These are phyloP conservation scores for Pachyramphus minor DNA, from an alignment of 2,113 vertebrate genomes.

Conservation along the genomic window DNA sequence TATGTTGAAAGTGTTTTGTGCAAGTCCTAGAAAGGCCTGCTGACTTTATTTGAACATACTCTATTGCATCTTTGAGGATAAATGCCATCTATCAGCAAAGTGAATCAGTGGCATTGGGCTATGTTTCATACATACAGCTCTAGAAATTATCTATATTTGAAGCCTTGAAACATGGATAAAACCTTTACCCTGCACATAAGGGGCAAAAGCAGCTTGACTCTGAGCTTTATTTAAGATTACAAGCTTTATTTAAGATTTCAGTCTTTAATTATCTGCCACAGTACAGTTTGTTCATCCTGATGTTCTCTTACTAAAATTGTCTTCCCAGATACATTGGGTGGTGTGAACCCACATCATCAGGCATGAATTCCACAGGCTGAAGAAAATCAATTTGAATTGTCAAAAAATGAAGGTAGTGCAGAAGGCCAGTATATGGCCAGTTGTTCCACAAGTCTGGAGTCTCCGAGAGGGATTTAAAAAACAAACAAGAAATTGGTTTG, in stretches of 20 bases:
- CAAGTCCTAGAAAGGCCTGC: neutral
- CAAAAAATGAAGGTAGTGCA: neutral
- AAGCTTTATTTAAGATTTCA: too few relatives aligned
- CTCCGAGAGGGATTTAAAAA: neutral
- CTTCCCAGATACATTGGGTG: neutral
- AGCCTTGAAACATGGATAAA: neutral
- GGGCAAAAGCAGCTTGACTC: neutral
- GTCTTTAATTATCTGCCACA: neutral
- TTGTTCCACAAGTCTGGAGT: neutral
- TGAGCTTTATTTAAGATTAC: too few relatives aligned
- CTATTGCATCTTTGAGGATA: neutral
- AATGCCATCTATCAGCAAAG: neutral
- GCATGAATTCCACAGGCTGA: neutral
- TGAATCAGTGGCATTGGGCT: neutral
- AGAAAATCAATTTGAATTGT: neutral
- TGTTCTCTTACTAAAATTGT: neutral
- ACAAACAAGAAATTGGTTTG: neutral
- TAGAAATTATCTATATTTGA: neutral
- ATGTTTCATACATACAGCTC: neutral
- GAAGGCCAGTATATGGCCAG: neutral
- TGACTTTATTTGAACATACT: neutral
- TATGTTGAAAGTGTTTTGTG: neutral
- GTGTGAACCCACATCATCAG: neutral
- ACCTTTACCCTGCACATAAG: neutral
- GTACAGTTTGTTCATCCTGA: neutral